These are phyloP conservation scores for Neoarius graeffei DNA, from an alignment of 2,113 vertebrate genomes.

Conservation along the genomic window DNA sequence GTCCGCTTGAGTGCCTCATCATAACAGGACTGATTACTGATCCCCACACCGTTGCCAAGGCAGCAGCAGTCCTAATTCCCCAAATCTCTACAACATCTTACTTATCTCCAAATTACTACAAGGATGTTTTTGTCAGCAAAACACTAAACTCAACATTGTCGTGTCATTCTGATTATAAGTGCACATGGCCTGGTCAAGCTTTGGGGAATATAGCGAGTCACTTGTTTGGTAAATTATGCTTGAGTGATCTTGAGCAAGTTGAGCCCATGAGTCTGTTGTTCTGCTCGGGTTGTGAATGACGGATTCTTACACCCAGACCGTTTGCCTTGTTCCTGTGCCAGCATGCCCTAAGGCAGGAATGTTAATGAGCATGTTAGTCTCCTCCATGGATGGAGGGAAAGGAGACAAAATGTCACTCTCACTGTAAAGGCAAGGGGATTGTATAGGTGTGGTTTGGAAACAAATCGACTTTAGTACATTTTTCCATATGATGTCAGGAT, in stretches of 20 bases:
- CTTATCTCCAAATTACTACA: constrained; percentile 11
- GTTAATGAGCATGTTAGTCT: constrained; percentile 68
- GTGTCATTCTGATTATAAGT: constrained; percentile 2
- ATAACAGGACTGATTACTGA: constrained; percentile 19
- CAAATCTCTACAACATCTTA: constrained; percentile 3
- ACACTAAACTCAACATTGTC: neutral
- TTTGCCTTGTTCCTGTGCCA: constrained; percentile 55
- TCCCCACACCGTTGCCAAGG: constrained; percentile 24
- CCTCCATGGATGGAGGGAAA: constrained; percentile 53
- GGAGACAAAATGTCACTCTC: constrained; percentile 40
- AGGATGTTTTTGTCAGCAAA: constrained; percentile 22
- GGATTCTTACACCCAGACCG: constrained; percentile 45
- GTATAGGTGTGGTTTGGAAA: constrained; percentile 18
- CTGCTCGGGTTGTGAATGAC: constrained; percentile 45
- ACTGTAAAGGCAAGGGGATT: constrained; percentile 5
- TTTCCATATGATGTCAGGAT: constrained; percentile 17
- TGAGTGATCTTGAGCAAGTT: constrained; percentile 56
- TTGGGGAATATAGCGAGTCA: constrained; percentile 7
- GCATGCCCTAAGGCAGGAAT: constrained; percentile 64
- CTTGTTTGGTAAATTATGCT: constrained; percentile 54
- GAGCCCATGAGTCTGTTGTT: constrained; percentile 54
- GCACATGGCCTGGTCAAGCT: constrained; percentile 36
- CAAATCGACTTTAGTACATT: neutral
- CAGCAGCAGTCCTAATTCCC: constrained; percentile 25
- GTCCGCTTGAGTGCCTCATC: constrained; percentile 33